phyloP scores from a whole-genome alignment of 2,888 invertebrate genomes.

The Andricus curvator region DNA sequence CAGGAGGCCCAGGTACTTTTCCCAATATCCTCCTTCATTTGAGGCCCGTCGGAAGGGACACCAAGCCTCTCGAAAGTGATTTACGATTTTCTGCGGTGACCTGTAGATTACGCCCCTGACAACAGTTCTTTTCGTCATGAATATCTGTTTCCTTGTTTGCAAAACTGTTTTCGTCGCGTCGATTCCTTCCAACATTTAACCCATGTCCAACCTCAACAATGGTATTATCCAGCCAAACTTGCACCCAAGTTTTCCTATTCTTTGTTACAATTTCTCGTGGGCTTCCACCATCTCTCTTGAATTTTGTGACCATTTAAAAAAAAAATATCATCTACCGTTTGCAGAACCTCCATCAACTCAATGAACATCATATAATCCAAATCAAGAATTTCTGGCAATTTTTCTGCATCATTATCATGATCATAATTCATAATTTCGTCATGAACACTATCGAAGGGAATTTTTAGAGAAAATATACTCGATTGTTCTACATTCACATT shows the following conservation, averaged over 20 bases:
- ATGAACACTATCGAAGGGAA: not conserved
- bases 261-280: not conserved
- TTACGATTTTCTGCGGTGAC: conserved; percentile 66
- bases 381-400: no score
- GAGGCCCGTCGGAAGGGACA: conserved; percentile 50
- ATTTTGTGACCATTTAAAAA: not conserved
- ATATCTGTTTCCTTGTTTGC: conserved; percentile 11
- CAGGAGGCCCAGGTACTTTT: conserved; percentile 58
- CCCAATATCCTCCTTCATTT: conserved; percentile 33
- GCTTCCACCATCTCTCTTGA: not conserved
- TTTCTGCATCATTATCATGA: no score
- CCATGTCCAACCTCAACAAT: not conserved
- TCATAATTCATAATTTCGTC: no score
- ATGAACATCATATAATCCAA: no score
- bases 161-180: conserved; percentile 36
- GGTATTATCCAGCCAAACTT: not conserved
- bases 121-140: conserved; percentile 44
- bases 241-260: not conserved
- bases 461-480: not conserved
- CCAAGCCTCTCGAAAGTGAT: conserved; percentile 58
- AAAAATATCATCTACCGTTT: no score
- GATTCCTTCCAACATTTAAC: not conserved
- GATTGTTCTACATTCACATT: not conserved
- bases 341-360: no score
- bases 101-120: conserved; percentile 65